Conservation (phyloP, 2,797 vertebrate species). For the Syncerus caffer region DNA sequence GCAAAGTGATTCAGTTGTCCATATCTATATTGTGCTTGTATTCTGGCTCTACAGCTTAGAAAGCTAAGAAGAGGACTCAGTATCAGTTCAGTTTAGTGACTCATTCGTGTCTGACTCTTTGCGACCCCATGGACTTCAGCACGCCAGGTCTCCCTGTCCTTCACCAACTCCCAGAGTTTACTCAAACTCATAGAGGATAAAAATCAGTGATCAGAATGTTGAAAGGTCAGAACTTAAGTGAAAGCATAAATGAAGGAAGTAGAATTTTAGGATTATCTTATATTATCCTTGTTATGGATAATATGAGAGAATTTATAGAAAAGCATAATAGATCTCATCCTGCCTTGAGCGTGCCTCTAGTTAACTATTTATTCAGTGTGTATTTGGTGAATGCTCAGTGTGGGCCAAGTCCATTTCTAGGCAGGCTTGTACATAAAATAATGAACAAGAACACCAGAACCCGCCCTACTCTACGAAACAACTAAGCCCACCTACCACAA, state of each 20-base stretch:
- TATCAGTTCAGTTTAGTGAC: background rate
- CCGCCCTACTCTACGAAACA: background rate
- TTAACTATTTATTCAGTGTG: background rate
- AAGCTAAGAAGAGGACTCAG: background rate
- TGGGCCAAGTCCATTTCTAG: background rate
- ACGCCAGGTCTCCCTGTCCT: background rate
- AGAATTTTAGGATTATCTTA: background rate
- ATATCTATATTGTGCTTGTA: background rate
- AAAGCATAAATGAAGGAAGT: background rate
- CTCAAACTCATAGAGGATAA: background rate
- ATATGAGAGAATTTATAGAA: background rate
- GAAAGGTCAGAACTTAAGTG: background rate
- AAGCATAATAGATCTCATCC: background rate
- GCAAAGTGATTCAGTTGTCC: background rate
- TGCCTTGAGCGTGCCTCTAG: background rate
- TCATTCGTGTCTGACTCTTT: accelerated
- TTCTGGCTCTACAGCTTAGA: background rate
- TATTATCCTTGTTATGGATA: background rate
- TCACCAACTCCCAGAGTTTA: background rate
- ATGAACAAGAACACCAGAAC: background rate
- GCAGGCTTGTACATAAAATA: background rate
- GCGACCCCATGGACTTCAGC: background rate
- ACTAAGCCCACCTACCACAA: background rate
- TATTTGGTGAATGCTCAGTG: background rate
- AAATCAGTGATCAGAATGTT: background rate